These are phyloP conservation scores for Phalloptychus januarius DNA, from an alignment of 2,797 vertebrate species.

Conservation along the genomic window DNA sequence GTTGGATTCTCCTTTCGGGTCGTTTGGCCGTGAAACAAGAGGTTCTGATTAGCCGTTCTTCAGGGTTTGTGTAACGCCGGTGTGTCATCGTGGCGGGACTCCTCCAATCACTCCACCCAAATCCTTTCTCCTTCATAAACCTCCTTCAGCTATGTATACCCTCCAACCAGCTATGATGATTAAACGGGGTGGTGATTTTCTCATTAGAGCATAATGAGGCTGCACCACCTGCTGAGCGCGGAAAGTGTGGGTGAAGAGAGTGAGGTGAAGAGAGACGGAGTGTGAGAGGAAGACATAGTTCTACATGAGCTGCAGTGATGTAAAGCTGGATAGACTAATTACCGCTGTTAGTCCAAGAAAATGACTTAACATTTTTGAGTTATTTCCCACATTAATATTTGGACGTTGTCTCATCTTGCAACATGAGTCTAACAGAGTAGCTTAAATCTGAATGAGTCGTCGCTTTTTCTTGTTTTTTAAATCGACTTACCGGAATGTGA, in stretches of 20 bases:
- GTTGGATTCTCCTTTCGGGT: neutral
- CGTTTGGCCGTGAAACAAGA: neutral
- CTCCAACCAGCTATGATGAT: slow-evolving; percentile 27
- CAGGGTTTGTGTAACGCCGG: neutral
- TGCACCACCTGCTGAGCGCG: slow-evolving; percentile 35
- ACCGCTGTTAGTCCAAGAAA: neutral
- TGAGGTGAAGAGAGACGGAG: neutral
- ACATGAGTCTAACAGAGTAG: neutral
- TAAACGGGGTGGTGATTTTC: slow-evolving; percentile 39
- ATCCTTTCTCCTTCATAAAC: neutral
- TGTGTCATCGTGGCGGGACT: neutral
- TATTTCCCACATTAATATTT: neutral
- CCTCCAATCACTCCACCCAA: neutral
- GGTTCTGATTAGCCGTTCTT: neutral
- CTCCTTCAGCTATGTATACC: slow-evolving; percentile 5
- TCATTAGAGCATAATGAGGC: slow-evolving; percentile 46
- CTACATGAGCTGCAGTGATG: neutral
- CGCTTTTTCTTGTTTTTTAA: neutral
- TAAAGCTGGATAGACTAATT: neutral
- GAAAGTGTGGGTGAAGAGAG: neutral
- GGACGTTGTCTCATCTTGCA: neutral
- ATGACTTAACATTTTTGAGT: neutral
- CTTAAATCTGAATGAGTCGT: neutral
- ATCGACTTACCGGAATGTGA: neutral
- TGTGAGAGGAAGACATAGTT: neutral